Conservation (phyloP, 1,140 invertebrate species). For the Brachionus manjavacas region DNA sequence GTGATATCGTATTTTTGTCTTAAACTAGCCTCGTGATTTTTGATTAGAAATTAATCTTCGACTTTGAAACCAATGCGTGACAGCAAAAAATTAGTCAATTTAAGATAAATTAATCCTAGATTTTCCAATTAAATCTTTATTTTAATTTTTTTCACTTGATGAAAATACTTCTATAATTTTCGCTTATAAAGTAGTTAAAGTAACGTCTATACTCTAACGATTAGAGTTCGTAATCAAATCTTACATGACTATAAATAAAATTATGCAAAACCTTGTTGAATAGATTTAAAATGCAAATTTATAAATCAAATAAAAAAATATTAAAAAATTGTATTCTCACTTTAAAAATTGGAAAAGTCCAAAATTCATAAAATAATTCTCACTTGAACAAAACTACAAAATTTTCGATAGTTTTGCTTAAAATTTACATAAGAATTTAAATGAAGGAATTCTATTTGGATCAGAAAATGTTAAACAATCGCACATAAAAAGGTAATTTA, state of each 20-base stretch:
- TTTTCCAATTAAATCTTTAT: no score
- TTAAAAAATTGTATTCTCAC: neutral
- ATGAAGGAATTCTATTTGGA: neutral
- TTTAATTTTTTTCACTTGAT: neutral
- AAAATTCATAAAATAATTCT: neutral
- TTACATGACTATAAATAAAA: neutral
- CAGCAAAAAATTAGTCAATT: neutral
- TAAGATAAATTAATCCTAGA: no score
- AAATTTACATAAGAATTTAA: neutral
- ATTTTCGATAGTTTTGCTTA: neutral
- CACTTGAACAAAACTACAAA: neutral
- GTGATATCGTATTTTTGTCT: neutral
- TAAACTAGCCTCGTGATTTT: neutral
- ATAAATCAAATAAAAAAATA: neutral
- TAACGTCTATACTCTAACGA: neutral
- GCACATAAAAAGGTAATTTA: neutral
- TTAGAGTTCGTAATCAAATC: neutral
- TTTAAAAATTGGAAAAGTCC: neutral
- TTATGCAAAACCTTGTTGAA: neutral
- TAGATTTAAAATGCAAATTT: neutral
- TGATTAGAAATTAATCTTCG: neutral
- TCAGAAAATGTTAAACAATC: neutral
- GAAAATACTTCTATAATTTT: neutral
- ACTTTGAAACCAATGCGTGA: neutral
- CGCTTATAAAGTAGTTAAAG: neutral